Conservation (phyloP, 2,797 vertebrate genomes). For the Gambelia wislizenii region DNA sequence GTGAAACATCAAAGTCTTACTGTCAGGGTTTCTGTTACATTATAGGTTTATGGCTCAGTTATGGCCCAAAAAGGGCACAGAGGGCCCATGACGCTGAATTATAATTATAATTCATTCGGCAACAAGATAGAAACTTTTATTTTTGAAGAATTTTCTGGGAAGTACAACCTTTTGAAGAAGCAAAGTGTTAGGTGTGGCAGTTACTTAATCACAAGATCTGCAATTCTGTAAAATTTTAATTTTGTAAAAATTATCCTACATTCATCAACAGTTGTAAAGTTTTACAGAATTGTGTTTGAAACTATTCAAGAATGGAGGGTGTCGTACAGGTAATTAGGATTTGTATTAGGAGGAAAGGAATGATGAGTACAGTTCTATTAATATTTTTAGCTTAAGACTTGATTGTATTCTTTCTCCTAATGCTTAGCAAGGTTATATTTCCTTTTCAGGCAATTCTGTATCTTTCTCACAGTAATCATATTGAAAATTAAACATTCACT, state of each 20-base stretch:
- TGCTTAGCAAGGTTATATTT: slow-evolving; percentile 67
- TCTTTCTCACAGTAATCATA: slow-evolving; percentile 69
- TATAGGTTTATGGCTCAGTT: neutral
- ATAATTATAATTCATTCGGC: slow-evolving; percentile 50
- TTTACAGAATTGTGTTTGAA: slow-evolving; percentile 70
- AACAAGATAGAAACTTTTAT: slow-evolving; percentile 34
- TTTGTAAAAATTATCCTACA: slow-evolving; percentile 64
- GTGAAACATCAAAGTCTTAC: neutral
- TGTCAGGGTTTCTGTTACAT: neutral
- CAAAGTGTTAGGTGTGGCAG: slow-evolving; percentile 40
- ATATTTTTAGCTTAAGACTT: slow-evolving; percentile 76
- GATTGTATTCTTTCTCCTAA: slow-evolving; percentile 69
- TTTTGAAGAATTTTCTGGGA: neutral
- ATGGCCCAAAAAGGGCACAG: slow-evolving; percentile 36
- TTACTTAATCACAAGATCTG: slow-evolving; percentile 66
- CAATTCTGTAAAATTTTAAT: slow-evolving; percentile 49
- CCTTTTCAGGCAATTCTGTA: slow-evolving; percentile 71
- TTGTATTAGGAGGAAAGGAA: slow-evolving; percentile 75
- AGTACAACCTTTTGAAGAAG: slow-evolving; percentile 14
- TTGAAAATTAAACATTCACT: slow-evolving; percentile 69
- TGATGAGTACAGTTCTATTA: slow-evolving; percentile 75
- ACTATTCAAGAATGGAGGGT: slow-evolving; percentile 72
- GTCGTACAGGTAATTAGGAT: slow-evolving; percentile 73
- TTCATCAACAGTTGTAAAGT: slow-evolving; percentile 72
- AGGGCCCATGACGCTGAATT: slow-evolving; percentile 32